A percentile compares a stretch with the other conserved stretches of the same genome.
phyloP scores from a whole-genome alignment of 2,113 vertebrate genomes.

The Ramphastos sulfuratus region DNA sequence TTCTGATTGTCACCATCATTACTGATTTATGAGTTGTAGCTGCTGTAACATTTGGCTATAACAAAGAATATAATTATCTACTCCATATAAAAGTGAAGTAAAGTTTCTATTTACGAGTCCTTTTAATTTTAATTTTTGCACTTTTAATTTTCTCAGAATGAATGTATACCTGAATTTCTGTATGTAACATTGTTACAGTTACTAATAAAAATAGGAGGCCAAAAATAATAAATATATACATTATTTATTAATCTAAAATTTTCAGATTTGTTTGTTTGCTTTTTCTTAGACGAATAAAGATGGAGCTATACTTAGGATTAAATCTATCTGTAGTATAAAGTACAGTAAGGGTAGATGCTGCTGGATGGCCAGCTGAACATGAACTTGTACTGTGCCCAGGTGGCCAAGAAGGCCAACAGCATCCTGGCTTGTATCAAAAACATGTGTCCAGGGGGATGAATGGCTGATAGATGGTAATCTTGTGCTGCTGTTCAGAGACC shows the following conservation, averaged over 20 bases:
- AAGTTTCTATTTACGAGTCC: background rate
- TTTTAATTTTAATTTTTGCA: background rate
- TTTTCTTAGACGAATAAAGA: background rate
- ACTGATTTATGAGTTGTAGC: background rate
- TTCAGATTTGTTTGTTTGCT: background rate
- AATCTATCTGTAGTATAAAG: background rate
- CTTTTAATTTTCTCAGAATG: background rate
- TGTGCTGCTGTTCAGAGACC: background rate
- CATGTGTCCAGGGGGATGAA: background rate
- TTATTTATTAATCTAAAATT: background rate
- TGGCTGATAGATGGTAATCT: background rate
- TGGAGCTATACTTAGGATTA: background rate
- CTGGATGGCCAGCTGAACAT: too few relatives aligned
- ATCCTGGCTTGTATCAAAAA: too few relatives aligned
- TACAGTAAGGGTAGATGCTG: background rate
- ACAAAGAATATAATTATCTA: background rate
- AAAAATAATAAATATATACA: too few relatives aligned
- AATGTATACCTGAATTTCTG: background rate
- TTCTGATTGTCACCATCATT: background rate
- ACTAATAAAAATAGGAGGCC: too few relatives aligned
- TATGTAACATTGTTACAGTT: background rate
- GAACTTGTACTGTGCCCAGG: too few relatives aligned
- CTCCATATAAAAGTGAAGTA: background rate
- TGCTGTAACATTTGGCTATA: background rate
- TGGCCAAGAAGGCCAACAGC: too few relatives aligned